Evolutionary conservation across 2,113 vertebrate species (phyloP).

Genomic region (Platichthys flesus): DNA sequence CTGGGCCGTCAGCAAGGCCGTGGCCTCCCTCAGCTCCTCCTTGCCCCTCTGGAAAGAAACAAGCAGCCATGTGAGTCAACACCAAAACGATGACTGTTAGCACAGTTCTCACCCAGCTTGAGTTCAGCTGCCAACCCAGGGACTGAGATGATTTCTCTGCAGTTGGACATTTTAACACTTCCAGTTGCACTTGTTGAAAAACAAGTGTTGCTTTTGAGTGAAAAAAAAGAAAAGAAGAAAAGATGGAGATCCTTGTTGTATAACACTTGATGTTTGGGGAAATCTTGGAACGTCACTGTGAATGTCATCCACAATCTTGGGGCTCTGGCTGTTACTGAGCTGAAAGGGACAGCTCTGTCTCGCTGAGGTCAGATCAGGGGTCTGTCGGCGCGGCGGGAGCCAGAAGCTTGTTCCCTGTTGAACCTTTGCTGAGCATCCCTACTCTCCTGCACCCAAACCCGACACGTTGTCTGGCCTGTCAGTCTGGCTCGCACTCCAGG

Average conservation of each 20-base stretch:
- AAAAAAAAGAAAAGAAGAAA: too few species aligned
- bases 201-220: neutral
- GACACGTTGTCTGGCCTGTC: slow-evolving; percentile 47
- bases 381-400: slow-evolving; percentile 31
- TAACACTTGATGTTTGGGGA: slow-evolving; percentile 16
- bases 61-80: slow-evolving; percentile 56
- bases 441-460: slow-evolving; percentile 6
- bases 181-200: neutral
- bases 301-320: slow-evolving; percentile 45
- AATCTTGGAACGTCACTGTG: slow-evolving; percentile 5
- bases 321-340: slow-evolving; percentile 42
- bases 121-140: slow-evolving; percentile 3
- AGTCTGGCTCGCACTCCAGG: slow-evolving; percentile 33
- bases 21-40: slow-evolving; percentile 89
- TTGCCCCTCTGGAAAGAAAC: slow-evolving; percentile 82
- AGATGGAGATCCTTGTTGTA: slow-evolving; percentile 2
- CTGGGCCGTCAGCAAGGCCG: slow-evolving; percentile 92
- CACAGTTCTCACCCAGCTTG: slow-evolving; percentile 32
- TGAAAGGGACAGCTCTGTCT: slow-evolving; percentile 49
- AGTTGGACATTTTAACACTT: neutral
- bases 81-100: slow-evolving; percentile 49
- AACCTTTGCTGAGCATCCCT: slow-evolving; percentile 31
- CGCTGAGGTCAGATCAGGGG: slow-evolving; percentile 27
- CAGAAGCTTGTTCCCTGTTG: slow-evolving; percentile 41
- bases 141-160: too few species aligned